A percentile compares a stretch with the other conserved stretches of the same genome.
phyloP scores from a whole-genome alignment of 2,113 vertebrate species.

The Nothocercus julius region DNA sequence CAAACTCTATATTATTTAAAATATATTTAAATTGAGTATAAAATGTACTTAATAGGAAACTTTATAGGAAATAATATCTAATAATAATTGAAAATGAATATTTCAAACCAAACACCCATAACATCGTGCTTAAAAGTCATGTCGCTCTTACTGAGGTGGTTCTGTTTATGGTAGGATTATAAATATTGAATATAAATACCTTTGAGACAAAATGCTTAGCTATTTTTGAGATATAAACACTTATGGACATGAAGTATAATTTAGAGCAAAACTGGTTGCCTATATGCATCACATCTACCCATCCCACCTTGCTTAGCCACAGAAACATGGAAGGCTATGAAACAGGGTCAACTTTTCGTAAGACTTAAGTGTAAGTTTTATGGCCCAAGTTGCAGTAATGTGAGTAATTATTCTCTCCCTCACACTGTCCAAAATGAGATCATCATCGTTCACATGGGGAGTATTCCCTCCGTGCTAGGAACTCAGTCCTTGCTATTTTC shows the following conservation, averaged over 20 bases:
- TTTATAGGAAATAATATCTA: not conserved
- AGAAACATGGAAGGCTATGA: not conserved
- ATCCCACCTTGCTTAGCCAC: not conserved
- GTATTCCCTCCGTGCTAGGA: not conserved
- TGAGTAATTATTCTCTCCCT: not conserved
- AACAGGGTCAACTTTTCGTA: not conserved
- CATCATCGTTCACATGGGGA: accelerated
- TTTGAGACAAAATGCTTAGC: not conserved
- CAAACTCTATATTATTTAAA: not conserved
- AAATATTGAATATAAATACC: not conserved
- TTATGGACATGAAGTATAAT: not conserved
- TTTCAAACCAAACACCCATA: not conserved
- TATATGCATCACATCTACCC: not conserved
- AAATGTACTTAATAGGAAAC: not conserved
- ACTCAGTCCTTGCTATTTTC: not conserved
- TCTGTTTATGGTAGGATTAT: not conserved
- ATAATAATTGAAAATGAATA: not conserved
- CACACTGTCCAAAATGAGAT: not conserved
- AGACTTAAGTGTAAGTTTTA: not conserved
- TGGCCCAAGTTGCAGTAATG: not conserved
- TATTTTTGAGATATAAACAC: not conserved
- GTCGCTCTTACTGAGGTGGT: not conserved
- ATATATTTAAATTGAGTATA: not conserved
- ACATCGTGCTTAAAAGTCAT: accelerated
- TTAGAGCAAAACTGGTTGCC: not conserved